These are phyloP conservation scores for Pogonognathellus flavescens DNA, from an alignment of 1,140 invertebrate genomes.

Conservation along the genomic window DNA sequence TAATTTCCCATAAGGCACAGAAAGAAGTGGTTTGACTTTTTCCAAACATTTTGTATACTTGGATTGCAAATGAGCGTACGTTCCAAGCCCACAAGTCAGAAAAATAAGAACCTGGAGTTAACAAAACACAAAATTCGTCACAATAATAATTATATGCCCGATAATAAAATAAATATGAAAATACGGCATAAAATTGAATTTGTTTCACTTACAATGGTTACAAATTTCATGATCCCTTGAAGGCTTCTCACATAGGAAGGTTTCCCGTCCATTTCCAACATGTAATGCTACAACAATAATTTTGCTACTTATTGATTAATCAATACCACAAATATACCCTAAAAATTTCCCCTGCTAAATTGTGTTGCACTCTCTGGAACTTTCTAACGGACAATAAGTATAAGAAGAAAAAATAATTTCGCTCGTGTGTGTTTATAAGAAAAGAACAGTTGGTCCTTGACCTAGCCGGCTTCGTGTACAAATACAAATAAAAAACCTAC, in stretches of 20 bases:
- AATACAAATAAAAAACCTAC: no score
- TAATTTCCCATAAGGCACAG: background rate
- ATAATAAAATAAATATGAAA: background rate
- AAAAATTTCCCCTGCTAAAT: background rate
- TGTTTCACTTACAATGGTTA: conserved; percentile 17
- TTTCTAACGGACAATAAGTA: background rate
- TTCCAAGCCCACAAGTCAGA: background rate
- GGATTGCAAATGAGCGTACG: background rate
- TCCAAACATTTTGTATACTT: conserved; percentile 16
- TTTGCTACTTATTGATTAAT: no score
- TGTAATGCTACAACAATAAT: background rate
- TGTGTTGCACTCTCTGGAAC: background rate
- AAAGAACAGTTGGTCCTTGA: no score
- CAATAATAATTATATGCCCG: background rate
- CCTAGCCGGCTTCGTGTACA: no score
- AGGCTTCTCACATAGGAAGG: background rate
- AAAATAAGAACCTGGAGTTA: background rate
- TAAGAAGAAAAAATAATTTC: background rate
- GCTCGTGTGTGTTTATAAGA: background rate
- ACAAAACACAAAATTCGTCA: background rate
- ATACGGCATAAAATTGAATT: no score
- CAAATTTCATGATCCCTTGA: conserved; percentile 19
- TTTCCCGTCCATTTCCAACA: background rate
- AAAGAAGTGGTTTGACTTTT: background rate
- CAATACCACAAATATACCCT: background rate